Conservation (phyloP, 2,113 vertebrate species). For the Paraplagusia blochii region DNA sequence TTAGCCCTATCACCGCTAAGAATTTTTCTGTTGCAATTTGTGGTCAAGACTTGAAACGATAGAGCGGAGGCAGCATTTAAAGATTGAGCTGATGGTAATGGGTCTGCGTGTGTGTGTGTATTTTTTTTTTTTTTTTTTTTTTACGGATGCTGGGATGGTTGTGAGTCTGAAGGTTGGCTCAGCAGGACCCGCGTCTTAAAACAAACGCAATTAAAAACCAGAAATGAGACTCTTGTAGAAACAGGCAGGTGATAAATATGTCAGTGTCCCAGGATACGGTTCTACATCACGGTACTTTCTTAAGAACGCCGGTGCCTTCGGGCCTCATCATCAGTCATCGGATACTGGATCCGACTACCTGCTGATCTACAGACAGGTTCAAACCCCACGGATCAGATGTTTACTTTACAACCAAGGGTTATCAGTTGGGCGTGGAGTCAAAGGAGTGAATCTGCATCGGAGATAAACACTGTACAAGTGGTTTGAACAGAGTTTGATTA, state of each 20-base stretch:
- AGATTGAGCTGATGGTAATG: conserved; percentile 1
- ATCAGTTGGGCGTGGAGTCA: background rate
- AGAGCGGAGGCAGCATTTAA: conserved; percentile 3
- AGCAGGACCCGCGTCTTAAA: conserved; percentile 23
- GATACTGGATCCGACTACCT: background rate
- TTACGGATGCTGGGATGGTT: conserved; percentile 14
- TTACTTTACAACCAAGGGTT: background rate
- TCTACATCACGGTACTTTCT: conserved; percentile 29
- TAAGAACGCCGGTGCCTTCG: conserved; percentile 7
- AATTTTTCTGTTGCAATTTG: conserved; percentile 39
- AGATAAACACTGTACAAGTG: no score
- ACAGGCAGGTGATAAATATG: conserved; percentile 45
- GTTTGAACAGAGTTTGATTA: no score
- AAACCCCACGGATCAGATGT: background rate
- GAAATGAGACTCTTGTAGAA: conserved; percentile 36
- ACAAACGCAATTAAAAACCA: conserved; percentile 45
- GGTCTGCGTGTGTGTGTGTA: conserved; percentile 8
- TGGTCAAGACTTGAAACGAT: conserved; percentile 20
- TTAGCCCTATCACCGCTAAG: conserved; percentile 34
- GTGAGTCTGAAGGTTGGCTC: conserved; percentile 24
- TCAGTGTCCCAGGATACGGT: conserved; percentile 33
- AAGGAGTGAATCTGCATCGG: background rate
- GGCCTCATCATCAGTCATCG: conserved; percentile 6
- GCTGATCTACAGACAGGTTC: background rate
- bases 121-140: no score